phyloP scores from a whole-genome alignment of 2,113 vertebrate species.

The Tonatia bakeri region DNA sequence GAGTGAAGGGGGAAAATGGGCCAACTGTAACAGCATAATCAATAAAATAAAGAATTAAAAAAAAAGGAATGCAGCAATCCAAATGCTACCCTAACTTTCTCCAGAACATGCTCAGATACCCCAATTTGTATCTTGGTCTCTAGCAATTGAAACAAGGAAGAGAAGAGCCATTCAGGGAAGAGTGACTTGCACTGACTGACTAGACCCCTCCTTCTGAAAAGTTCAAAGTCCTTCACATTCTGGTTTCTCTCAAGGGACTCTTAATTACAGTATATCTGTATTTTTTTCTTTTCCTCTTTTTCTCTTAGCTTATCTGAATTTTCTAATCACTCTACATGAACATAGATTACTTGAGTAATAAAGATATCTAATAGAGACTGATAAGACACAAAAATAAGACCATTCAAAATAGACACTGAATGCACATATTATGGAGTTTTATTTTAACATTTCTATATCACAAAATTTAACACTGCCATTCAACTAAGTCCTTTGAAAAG shows the following conservation, averaged over 20 bases:
- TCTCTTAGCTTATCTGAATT: conserved; percentile 32
- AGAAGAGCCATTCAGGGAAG: not conserved
- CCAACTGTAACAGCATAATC: no score
- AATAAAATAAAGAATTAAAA: no score
- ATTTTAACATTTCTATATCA: conserved; percentile 29
- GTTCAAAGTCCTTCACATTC: conserved; percentile 41
- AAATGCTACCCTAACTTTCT: not conserved
- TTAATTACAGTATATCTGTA: not conserved
- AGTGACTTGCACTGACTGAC: not conserved
- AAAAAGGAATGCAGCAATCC: not conserved
- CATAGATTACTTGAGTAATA: conserved; percentile 14
- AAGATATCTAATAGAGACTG: conserved; percentile 21
- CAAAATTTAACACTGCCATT: conserved; percentile 22
- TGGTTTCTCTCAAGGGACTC: conserved; percentile 1
- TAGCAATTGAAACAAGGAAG: not conserved
- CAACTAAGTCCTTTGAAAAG: conserved; percentile 40
- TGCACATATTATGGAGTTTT: not conserved
- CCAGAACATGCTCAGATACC: not conserved
- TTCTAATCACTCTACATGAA: conserved; percentile 39
- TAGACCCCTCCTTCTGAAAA: not conserved
- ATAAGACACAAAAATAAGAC: conserved; percentile 21
- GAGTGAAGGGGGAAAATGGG: no score
- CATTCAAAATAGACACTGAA: conserved; percentile 28
- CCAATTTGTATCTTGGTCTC: not conserved
- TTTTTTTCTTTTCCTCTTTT: not conserved